Evolutionary conservation across 2,113 vertebrate genomes (phyloP).

Genomic region (Percina caprodes): DNA sequence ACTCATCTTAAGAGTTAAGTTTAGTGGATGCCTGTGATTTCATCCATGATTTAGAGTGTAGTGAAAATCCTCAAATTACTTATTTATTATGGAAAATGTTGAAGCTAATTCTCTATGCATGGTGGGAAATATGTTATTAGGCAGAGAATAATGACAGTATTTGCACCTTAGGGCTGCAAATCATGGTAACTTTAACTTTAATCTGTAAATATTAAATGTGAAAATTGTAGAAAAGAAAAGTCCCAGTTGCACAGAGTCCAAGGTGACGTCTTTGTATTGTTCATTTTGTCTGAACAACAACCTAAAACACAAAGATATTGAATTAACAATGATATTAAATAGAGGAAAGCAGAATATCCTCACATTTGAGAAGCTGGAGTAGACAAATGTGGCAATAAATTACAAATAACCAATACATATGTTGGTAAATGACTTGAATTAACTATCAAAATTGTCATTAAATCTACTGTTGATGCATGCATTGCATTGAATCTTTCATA

Average conservation of each 20-base stretch:
- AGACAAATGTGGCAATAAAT: neutral
- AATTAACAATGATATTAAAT: neutral
- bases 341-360: neutral
- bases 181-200: neutral
- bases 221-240: neutral
- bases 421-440: neutral
- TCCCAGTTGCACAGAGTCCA: neutral
- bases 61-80: neutral
- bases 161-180: neutral
- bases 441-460: neutral
- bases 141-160: neutral
- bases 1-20: neutral
- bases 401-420: too few species aligned
- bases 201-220: neutral
- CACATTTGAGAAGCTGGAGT: neutral
- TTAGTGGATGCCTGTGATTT: neutral
- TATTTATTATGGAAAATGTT: neutral
- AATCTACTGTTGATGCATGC: neutral
- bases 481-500: neutral
- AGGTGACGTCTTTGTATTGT: neutral
- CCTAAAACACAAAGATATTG: neutral
- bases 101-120: neutral
- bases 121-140: neutral
- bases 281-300: neutral
- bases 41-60: constrained; percentile 7